phyloP scores from a whole-genome alignment of 1,140 invertebrate species.

The Drosophila simulans region DNA sequence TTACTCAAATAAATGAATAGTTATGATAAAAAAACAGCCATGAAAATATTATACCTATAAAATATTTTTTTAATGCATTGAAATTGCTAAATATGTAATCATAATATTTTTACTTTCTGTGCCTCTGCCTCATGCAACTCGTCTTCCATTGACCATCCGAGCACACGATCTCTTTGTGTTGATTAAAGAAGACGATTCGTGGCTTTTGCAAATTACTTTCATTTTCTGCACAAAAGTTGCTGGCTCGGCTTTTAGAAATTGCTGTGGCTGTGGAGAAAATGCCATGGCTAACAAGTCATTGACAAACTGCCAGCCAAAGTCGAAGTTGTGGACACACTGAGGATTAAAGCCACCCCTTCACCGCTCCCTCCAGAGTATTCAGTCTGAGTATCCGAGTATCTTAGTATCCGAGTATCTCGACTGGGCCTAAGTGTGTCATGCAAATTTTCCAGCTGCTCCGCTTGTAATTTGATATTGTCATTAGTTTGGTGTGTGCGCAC shows the following conservation, averaged over 20 bases:
- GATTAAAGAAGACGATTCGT: slow-evolving; percentile 65
- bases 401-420: slow-evolving; percentile 7
- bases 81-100: neutral
- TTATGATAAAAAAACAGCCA: too few relatives aligned
- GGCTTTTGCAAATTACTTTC: slow-evolving; percentile 77
- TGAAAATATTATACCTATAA: too few relatives aligned
- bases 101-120: slow-evolving; percentile 2
- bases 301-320: slow-evolving; percentile 61
- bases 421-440: slow-evolving; percentile 71
- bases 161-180: slow-evolving; percentile 64
- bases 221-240: slow-evolving; percentile 64
- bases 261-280: slow-evolving; percentile 61
- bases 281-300: slow-evolving; percentile 64
- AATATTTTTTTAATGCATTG: too few relatives aligned
- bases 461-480: slow-evolving; percentile 78
- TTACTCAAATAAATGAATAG: too few relatives aligned
- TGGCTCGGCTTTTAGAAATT: slow-evolving; percentile 60
- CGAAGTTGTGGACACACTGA: slow-evolving; percentile 59
- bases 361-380: slow-evolving; percentile 14
- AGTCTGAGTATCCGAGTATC: slow-evolving; percentile 10
- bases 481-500: slow-evolving; percentile 75
- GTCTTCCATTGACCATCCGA: slow-evolving; percentile 45
- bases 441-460: slow-evolving; percentile 58
- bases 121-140: slow-evolving; percentile 21
- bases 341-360: slow-evolving; percentile 45